Conservation (phyloP, 2,797 vertebrate species). For the Psittacula derbiana region DNA sequence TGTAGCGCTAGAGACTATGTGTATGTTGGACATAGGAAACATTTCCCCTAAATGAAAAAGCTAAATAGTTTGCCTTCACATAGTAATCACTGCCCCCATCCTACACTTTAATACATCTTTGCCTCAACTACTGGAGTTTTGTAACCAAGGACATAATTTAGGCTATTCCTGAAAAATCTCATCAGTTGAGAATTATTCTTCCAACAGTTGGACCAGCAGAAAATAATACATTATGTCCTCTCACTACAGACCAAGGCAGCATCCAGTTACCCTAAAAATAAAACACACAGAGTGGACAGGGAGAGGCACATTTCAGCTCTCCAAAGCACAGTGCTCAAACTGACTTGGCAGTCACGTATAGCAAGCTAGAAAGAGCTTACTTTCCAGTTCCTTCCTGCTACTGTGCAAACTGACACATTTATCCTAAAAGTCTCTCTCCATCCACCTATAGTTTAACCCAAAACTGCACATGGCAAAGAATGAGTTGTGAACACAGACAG, state of each 20-base stretch:
- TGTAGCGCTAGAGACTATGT: not conserved
- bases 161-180: not conserved
- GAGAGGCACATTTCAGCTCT: not conserved
- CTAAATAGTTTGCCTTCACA: not conserved
- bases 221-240: not conserved
- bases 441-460: not conserved
- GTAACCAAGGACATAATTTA: not conserved
- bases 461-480: not conserved
- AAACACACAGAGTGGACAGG: not conserved
- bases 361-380: not conserved
- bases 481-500: not conserved
- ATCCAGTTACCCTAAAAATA: not conserved
- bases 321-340: not conserved
- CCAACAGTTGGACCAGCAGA: not conserved
- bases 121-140: not conserved
- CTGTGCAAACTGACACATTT: not conserved
- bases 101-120: not conserved
- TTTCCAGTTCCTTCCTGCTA: not conserved
- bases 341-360: not conserved
- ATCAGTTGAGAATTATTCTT: not conserved
- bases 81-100: not conserved
- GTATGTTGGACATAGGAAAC: not conserved
- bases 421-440: not conserved
- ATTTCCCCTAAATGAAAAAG: not conserved
- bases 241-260: not conserved